Base-by-base conservation (phyloP, 1,140 invertebrate species). In the Trissolcus basalis region DNA sequence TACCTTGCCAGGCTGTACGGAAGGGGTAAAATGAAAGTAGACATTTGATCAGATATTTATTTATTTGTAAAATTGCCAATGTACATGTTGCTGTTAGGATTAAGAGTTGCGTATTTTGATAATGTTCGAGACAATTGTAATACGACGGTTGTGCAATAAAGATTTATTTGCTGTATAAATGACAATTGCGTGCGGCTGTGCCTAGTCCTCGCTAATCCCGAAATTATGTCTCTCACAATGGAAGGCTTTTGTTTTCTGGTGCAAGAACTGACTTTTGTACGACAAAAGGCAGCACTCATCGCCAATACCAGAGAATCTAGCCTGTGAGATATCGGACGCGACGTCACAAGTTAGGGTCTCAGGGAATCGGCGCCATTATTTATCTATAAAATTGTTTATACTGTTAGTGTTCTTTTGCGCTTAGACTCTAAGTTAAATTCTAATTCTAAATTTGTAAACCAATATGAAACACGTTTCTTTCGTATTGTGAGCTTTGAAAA, bases 321-420 rank as follows among this genome's bases (percentile, higher is more conserved):
- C 91, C 91, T 92, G 91, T 91, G 91, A 92, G 90, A 91, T 89
- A 89, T 89, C 86, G 85, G 87, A 85, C 81, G 83, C 86, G 87
- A 91, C 90, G 89, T 92, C 91, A 92, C 91, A 92, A 92, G 91
- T 91, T 92, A 92, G 91, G 91, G 91, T 92, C 92, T 93, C 92
- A 93, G 91, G 92, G 92, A 92, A 91, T 88, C 90, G 92, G 91
- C 89, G 89, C 87, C 87, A 79, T 60, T 41, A 44, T n/a, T n/a
- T 35, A 49, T 48, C 44, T 70, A 43, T 53, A 53, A 39, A 39
- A 70, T 63, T 69, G 39, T 55, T 58, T 56, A 56, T n/a, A n/a
- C 43, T 51, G 36, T 63, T 49, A 58, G 27, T 67, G 50, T 63
- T 48, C 2, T 39, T 39, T 39, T 11, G 9, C 9, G 9, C n/a